These are phyloP conservation scores for Silurus aristotelis DNA, from an alignment of 2,797 vertebrate genomes.

Conservation along the genomic window DNA sequence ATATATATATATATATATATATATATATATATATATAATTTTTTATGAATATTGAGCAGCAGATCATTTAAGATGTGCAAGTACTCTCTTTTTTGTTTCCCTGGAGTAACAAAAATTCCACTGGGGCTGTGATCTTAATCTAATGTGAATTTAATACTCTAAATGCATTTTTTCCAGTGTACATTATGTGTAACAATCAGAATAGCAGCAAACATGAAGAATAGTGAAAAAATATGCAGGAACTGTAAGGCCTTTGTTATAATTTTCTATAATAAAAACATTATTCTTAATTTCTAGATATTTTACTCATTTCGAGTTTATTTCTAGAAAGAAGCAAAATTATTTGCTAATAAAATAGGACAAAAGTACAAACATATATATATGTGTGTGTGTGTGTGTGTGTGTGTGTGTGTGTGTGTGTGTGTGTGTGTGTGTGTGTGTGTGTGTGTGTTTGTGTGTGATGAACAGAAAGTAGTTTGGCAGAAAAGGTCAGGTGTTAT, in stretches of 20 bases:
- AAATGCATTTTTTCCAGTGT: neutral
- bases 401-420: neutral
- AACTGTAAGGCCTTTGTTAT: neutral
- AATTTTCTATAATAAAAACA: neutral
- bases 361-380: neutral
- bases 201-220: neutral
- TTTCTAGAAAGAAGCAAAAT: neutral
- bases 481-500: constrained; percentile 51
- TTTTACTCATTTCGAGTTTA: neutral
- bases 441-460: constrained; percentile 2
- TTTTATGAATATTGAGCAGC: neutral
- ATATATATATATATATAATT: neutral
- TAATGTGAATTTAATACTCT: neutral
- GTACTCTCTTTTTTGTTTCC: neutral
- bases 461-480: constrained; percentile 47
- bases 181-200: neutral
- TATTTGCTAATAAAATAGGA: neutral
- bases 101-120: neutral
- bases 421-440: neutral
- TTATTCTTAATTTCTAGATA: neutral
- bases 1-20: too few relatives aligned
- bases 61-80: neutral
- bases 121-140: neutral
- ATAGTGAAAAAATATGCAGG: neutral
- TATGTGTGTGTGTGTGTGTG: neutral